phyloP scores from a whole-genome alignment of 2,113 vertebrate species.

The Haemorhous mexicanus region DNA sequence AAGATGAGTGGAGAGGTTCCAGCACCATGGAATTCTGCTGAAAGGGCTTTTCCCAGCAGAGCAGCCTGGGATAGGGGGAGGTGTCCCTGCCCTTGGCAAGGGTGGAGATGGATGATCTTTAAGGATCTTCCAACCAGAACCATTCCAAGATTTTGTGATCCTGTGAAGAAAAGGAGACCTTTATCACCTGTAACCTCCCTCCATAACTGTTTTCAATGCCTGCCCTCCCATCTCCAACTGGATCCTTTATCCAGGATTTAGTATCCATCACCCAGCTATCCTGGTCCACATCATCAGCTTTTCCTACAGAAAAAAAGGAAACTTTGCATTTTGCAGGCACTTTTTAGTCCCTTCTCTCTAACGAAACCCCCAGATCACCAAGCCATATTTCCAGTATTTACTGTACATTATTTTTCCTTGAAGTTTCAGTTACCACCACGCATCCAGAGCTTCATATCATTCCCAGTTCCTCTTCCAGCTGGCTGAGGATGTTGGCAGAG shows the following conservation, averaged over 20 bases:
- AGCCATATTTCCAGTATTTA: not conserved
- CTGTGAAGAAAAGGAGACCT: not conserved
- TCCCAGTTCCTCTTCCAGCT: not conserved
- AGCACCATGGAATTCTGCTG: not conserved
- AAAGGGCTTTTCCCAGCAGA: not conserved
- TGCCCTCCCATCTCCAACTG: not conserved
- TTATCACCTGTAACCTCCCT: not conserved
- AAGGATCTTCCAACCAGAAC: not conserved
- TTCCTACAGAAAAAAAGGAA: not conserved
- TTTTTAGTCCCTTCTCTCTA: not conserved
- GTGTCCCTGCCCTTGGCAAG: no score
- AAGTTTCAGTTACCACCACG: not conserved
- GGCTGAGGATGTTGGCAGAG: constrained; percentile 13
- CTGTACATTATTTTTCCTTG: not conserved
- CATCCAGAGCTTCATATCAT: not conserved
- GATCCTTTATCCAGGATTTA: not conserved
- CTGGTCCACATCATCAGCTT: not conserved
- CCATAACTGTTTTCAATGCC: accelerated
- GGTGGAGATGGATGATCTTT: not conserved
- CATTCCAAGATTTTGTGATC: not conserved
- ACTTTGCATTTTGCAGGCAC: not conserved
- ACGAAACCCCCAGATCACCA: not conserved
- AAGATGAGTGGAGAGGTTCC: not conserved
- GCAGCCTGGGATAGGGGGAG: accelerated
- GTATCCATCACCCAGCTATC: accelerated